These are phyloP conservation scores for Oegoconia quadripuncta DNA, from an alignment of 2,888 invertebrate species.

Conservation along the genomic window DNA sequence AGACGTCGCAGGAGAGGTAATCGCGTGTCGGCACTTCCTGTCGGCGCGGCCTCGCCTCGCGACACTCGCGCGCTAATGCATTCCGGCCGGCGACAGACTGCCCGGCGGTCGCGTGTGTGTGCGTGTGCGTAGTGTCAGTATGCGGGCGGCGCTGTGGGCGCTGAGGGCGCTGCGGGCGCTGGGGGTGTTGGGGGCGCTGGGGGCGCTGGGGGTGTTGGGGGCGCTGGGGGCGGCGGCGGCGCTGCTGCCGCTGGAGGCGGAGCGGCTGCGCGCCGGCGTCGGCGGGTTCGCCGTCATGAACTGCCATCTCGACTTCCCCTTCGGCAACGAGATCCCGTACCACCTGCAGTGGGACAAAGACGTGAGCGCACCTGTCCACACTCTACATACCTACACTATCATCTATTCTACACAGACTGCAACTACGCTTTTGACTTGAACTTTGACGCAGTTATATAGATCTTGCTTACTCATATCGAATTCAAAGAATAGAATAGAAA, in stretches of 20 bases:
- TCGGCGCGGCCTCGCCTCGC: conserved; percentile 1
- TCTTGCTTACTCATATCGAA: no score
- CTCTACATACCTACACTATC: no score
- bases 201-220: conserved; percentile 16
- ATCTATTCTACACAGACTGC: no score
- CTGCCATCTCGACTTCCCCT: conserved; percentile 93
- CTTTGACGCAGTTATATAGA: no score
- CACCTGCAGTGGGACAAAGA: conserved; percentile 94
- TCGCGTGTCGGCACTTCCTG: conserved; percentile 11
- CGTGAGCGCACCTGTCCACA: conserved; percentile 84
- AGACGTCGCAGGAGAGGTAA: conserved; percentile 8
- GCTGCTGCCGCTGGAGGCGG: conserved; percentile 61
- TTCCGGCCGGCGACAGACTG: conserved; percentile 11
- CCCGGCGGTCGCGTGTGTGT: not conserved
- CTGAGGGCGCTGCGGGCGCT: conserved; percentile 11
- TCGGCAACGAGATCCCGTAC: conserved; percentile 90
- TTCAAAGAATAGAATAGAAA: no score
- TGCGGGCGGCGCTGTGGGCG: conserved; percentile 11
- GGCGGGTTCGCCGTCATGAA: conserved; percentile 89
- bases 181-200: conserved; percentile 17
- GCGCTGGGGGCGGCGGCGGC: conserved; percentile 24
- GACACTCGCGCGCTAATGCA: conserved; percentile 17
- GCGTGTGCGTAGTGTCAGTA: conserved; percentile 12
- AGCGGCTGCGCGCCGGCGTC: conserved; percentile 82
- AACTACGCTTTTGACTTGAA: no score